Base-by-base conservation (phyloP, 1,140 invertebrate genomes). In the Saccostrea echinata region DNA sequence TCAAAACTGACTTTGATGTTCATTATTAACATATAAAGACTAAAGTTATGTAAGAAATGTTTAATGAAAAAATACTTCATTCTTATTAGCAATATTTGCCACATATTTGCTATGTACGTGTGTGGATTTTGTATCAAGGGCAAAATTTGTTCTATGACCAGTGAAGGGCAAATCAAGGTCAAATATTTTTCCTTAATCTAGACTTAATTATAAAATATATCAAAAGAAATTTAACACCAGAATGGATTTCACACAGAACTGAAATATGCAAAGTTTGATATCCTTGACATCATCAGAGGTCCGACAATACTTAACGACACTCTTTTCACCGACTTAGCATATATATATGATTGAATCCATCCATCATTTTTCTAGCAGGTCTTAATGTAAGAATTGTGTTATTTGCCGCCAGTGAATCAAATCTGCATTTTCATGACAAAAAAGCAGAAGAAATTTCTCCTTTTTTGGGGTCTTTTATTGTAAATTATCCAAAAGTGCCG, bases 91-190 rank as follows among this genome's bases (percentile, higher is more conserved):
- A 4, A 43, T 43, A 43, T 43, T 43, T 43, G 43, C 43, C 43
- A 43, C 9, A 43, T 43, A 43, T 43, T 43, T 43, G 43, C 43
- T 43, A 43, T 6, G 43, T 43, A 43, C 43, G 43, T 43, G 6
- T 43, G 43, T 43, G 9, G 43, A 43, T 43, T 43, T 43, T 43
- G 9, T n/a, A 18, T 61, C 55, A 33, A 16, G 68, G 27, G 30
- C 30, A 76, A 76, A 24, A 76, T 30, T 27, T 43, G 24, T 76
- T 76, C 24, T 30, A 33, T 30, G 24, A 27, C 27, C 27, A 6
- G 8, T 76, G 24, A 76, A 76, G 68, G 68, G 68, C 68, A 76
- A 76, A 30, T 11, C 27, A 76, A 76, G 68, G 68, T 76, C 68
- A 76, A 27, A 76, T 11, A 30, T 9, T 76, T n/a, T 33, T 30